These are phyloP conservation scores for Hippocampus guttulatus DNA, from an alignment of 2,113 vertebrate species.

Conservation along the genomic window DNA sequence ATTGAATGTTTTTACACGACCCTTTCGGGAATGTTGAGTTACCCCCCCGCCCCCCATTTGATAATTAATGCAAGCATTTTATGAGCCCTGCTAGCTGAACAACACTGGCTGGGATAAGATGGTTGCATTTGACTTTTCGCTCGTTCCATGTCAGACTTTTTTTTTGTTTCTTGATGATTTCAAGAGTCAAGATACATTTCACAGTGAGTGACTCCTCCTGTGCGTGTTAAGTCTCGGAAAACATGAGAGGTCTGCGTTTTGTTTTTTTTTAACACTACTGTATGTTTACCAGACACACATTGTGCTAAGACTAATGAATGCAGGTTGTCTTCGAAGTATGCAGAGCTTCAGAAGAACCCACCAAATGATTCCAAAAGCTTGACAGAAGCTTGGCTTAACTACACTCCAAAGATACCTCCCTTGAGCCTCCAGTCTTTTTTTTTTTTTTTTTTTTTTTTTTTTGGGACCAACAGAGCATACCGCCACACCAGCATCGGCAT, in stretches of 20 bases:
- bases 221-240: slow-evolving; percentile 42
- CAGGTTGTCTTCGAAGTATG: slow-evolving; percentile 17
- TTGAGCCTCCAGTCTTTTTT: slow-evolving; percentile 23
- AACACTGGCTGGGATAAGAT: background rate
- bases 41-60: background rate
- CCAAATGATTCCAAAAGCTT: slow-evolving; percentile 14
- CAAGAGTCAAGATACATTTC: slow-evolving; percentile 38
- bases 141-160: background rate
- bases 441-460: slow-evolving; percentile 14
- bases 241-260: slow-evolving; percentile 4
- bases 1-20: slow-evolving; percentile 43
- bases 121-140: background rate
- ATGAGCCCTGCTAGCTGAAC: background rate
- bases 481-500: slow-evolving; percentile 32
- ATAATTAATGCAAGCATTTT: background rate
- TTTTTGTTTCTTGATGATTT: slow-evolving; percentile 6
- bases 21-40: slow-evolving; percentile 31
- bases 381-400: slow-evolving; percentile 26
- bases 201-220: slow-evolving; percentile 31
- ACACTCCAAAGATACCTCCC: slow-evolving; percentile 34
- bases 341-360: slow-evolving; percentile 12
- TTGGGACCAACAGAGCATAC: slow-evolving; percentile 31
- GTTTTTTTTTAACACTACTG: slow-evolving; percentile 33
- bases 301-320: slow-evolving; percentile 23
- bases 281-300: slow-evolving; percentile 35